Evolutionary conservation across 2,797 vertebrate genomes (phyloP), one percentile per base, ranked within the genome.

Genomic region (Lacerta agilis): DNA sequence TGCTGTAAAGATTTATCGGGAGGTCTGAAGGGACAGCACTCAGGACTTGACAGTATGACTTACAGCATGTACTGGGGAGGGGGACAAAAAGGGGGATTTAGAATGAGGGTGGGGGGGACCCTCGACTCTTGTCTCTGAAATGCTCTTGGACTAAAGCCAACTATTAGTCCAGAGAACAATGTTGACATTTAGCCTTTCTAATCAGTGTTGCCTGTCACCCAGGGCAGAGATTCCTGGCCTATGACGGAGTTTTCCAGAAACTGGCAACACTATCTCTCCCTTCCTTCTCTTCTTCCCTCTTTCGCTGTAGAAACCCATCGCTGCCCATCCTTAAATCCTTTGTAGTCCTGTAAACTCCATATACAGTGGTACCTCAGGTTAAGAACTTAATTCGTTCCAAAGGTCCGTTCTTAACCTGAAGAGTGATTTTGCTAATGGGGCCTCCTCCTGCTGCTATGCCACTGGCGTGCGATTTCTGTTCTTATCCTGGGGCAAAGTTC

Each of bases 161-260:
- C 90, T 92, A 91, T 89, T 90, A 94, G 88, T 88, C 93, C 91
- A 93, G 94, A 94, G 94, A 96, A 95, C 96, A 96, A 96, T 85
- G 93, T 90, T 96, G 95, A 97, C 95, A 95, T 96, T 96, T 94
- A 96, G 95, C 88, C 93, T 84, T 92, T 89, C 81, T 86, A 94
- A 96, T 95, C 95, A 93, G 90, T 18, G 1, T 25, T 94, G 93
- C 92, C 93, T 82, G 69, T 96, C 95, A 93, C 90, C 82, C 90
- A 87, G 92, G 94, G 92, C 93, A 95, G 91, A 92, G 95, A 96
- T 95, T 95, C 93, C 91, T 94, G 87, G 73, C 73, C 87, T 88
- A 92, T 94, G 91, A 94, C 90, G 17, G 88, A 95, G 92, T 88
- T 82, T 71, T 90, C 89, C 93, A 89, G 81, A 90, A 85, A 82